These are phyloP conservation scores for Eurypyga helias DNA, from an alignment of 2,113 vertebrate species.

Conservation along the genomic window DNA sequence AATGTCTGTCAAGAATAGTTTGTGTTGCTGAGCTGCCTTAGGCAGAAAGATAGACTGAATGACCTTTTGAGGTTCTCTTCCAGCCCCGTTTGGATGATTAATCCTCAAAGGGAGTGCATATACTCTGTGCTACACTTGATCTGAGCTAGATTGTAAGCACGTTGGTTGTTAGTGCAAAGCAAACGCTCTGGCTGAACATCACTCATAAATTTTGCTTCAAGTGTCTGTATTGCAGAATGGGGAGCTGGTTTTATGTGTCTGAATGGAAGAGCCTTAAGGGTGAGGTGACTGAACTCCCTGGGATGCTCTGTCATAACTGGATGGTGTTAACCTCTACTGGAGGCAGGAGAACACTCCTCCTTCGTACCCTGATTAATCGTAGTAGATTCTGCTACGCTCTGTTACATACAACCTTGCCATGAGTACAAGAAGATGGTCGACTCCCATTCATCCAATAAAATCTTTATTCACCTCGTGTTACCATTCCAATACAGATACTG, in stretches of 20 bases:
- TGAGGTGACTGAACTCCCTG: neutral
- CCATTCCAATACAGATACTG: neutral
- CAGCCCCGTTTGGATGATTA: neutral
- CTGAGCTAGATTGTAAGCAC: neutral
- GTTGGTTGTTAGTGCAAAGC: neutral
- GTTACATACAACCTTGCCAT: neutral
- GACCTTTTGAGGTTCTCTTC: neutral
- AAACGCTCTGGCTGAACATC: neutral
- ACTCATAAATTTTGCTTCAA: neutral
- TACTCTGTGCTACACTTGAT: neutral
- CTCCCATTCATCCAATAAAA: neutral
- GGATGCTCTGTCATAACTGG: neutral
- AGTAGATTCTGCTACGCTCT: neutral
- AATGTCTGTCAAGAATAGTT: neutral
- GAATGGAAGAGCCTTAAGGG: neutral
- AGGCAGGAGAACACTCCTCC: neutral
- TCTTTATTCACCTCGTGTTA: neutral
- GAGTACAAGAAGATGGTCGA: neutral
- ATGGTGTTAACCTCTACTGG: neutral
- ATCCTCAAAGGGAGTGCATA: neutral
- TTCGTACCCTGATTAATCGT: neutral
- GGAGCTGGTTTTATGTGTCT: neutral
- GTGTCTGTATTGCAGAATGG: neutral
- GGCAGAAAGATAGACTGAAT: neutral
- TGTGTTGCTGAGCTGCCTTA: slow-evolving; percentile 21